Base-by-base conservation (phyloP, 2,113 vertebrate species). In the Nanorana parkeri region DNA sequence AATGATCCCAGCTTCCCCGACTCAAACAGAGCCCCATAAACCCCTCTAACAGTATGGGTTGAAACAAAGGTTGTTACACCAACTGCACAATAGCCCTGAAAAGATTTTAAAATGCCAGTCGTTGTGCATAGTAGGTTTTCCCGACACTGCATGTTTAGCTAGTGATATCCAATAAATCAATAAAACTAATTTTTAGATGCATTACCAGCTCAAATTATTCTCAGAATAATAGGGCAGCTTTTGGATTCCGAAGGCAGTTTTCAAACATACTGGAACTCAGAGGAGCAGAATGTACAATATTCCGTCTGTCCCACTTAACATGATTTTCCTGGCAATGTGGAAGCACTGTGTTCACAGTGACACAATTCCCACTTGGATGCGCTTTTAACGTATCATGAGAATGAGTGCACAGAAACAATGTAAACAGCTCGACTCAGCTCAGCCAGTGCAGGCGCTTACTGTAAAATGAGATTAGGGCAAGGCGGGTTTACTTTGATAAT, bases 351-450 rank as follows among this genome's bases (percentile, higher is more conserved):
- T 65, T 85, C 60, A 84, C 69, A 87, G 58, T 63, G 15, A 87
- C 86, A 89, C 88, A 83, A 81, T 85, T 90, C 85, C 85, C 88
- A 89, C 88, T 86, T 5, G 23, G 55, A 78, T 36, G 80, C 67
- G 67, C 0, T 66, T 71, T 58, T 85, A 74, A 84, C 83, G 89
- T 82, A 36, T 84, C 84, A 84, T 36, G 61, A 85, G 82, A 84
- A 82, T 26, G 85, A 83, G 74, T 87, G 73, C 58, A 85, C 56
- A 81, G 61, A 68, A 3, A 26, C 61, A 72, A 85, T 41, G 79
- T 17, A 24, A 73, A 68, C 68, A 76, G 60, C 36, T 67, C 63
- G 19, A 47, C 56, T 61, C 65, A 56, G 28, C 54, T 47, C 15
- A 63, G 41, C 67, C 41, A 29, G 23, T 71, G 55, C 19, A 28